Conservation (phyloP, 2,113 vertebrate species). For the Actenoides hombroni region DNA sequence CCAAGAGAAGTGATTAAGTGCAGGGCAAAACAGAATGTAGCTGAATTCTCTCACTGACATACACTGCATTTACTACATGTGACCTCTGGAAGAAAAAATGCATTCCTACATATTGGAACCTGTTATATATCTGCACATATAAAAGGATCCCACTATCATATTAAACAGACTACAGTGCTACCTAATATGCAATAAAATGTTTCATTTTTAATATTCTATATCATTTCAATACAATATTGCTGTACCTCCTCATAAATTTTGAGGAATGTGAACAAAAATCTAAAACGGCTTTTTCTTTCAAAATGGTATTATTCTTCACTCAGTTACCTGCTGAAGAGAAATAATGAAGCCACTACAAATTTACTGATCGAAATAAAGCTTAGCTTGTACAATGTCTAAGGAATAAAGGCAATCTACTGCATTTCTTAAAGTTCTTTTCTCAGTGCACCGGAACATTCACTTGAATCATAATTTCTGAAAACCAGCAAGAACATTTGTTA, state of each 20-base stretch:
- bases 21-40: background rate
- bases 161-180: background rate
- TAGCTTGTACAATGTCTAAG: background rate
- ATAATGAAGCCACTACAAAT: background rate
- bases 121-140: background rate
- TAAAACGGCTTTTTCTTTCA: background rate
- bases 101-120: background rate
- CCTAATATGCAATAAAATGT: background rate
- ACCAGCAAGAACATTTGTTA: background rate
- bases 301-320: background rate
- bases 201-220: background rate
- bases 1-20: background rate
- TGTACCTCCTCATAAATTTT: background rate
- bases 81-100: background rate
- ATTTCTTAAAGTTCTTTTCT: background rate
- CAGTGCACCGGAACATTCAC: background rate
- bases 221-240: background rate
- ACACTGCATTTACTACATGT: fast-evolving
- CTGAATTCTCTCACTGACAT: background rate
- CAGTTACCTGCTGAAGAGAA: background rate
- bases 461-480: background rate
- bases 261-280: background rate
- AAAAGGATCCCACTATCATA: background rate
- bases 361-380: background rate
- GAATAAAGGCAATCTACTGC: background rate